Conservation (phyloP, 2,888 invertebrate species). For the Tubulanus polymorphus region DNA sequence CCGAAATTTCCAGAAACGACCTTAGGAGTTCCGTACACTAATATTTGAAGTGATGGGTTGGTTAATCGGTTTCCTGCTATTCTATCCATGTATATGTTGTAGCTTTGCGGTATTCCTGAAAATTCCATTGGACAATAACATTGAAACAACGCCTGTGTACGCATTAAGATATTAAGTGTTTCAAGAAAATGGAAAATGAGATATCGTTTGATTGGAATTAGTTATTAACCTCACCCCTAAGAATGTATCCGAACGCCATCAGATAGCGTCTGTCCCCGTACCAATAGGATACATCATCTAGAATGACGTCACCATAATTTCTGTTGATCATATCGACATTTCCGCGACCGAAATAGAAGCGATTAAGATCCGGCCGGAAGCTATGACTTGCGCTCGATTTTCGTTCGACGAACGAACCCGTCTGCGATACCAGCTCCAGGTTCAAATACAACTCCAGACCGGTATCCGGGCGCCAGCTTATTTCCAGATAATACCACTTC, state of each 20-base stretch:
- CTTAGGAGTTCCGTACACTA: conserved; percentile 25
- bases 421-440: conserved; percentile 23
- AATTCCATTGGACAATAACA: no score
- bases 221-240: conserved; percentile 30
- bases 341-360: conserved; percentile 33
- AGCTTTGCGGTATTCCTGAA: conserved; percentile 33
- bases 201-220: background rate
- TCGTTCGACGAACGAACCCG: background rate
- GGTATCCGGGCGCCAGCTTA: conserved; percentile 39
- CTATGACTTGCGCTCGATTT: background rate
- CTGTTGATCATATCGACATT: conserved; percentile 23
- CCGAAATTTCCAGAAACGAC: conserved; percentile 36
- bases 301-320: conserved; percentile 34
- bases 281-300: conserved; percentile 50
- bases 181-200: no score
- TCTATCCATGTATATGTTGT: conserved; percentile 34
- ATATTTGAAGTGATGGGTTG: conserved; percentile 24
- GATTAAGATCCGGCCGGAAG: conserved; percentile 7
- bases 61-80: conserved; percentile 20
- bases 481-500: conserved; percentile 45
- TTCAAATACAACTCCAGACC: conserved; percentile 37
- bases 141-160: no score
- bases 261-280: conserved; percentile 45
- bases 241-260: conserved; percentile 41
- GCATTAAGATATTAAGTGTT: no score